Conservation (phyloP, 2,888 invertebrate genomes). For the Sericinus montela region DNA sequence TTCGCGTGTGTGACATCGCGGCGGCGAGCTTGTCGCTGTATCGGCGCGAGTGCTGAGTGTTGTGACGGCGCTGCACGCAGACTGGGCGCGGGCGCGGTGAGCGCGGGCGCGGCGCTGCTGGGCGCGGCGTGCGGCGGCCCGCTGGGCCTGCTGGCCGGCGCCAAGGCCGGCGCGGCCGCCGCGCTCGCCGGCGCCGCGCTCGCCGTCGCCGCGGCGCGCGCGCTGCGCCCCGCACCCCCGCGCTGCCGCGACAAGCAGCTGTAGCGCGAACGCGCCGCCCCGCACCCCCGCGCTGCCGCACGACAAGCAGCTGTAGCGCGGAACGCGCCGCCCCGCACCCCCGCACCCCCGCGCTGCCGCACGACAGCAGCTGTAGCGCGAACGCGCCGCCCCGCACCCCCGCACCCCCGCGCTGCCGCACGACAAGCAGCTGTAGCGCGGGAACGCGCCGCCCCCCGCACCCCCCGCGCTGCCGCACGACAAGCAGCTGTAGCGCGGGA, state of each 20-base stretch:
- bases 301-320: no score
- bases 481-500: slow-evolving; percentile 47
- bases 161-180: slow-evolving; percentile 51
- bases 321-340: no score
- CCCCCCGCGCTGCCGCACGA: slow-evolving; percentile 51
- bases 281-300: no score
- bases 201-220: slow-evolving; percentile 37
- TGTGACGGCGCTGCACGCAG: slow-evolving; percentile 21
- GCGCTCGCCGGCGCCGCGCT: slow-evolving; percentile 48
- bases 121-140: slow-evolving; percentile 55
- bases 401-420: no score
- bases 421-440: slow-evolving; percentile 49
- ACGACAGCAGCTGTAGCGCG: no score
- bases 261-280: no score
- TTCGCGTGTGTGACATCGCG: no score
- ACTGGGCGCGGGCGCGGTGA: slow-evolving; percentile 39
- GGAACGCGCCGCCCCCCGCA: slow-evolving; percentile 50
- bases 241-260: no score
- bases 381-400: no score
- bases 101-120: slow-evolving; percentile 43
- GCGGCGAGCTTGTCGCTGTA: no score
- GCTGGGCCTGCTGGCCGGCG: slow-evolving; percentile 48
- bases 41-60: no score
- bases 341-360: no score
- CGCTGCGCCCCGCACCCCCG: slow-evolving; percentile 24